Evolutionary conservation across 2,797 vertebrate genomes (phyloP), one percentile per base, ranked within the genome.

Genomic region (Momotus momota): DNA sequence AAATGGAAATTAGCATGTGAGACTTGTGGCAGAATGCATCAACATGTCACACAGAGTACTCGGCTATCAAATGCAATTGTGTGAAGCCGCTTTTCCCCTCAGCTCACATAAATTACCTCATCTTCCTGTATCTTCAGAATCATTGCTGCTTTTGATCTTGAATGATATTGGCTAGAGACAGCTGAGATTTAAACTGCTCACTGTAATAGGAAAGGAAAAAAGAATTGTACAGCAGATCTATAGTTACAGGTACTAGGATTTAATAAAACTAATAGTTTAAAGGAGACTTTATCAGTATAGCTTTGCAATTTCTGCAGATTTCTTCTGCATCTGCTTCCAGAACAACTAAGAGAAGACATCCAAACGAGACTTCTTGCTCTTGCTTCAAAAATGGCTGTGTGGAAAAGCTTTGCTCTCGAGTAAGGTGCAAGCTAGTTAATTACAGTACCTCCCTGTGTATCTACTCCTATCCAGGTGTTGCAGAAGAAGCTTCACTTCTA

Each of bases 71-170:
- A 26, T 15, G 21, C 25, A 17, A 5, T 43, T 41, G 8, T 5
- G n/a, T 27, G 17, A 25, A 61, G 29, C 10, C 79, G 1, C 58
- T 85, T 60, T 33, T 49, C 0, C 26, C 15, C 40, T 55, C 27
- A 3, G 11, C 23, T 89, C 35, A 4, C 17, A 6, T 9, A 8
- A 43, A 18, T 16, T 46, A 41, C 46, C 0, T 0, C 35, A 6
- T 45, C 51, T 20, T 67, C 23, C 27, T 33, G 12, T 27, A 21
- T 27, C 10, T 54, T 55, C 45, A 9, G 4, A 15, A 29, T 46
- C 2, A 29, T 38, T 11, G 41, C 18, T 85, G 21, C 26, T 61
- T 29, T 46, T 69, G 48, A 20, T n/a, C 27, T 55, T 19, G 13
- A n/a, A 21, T n/a, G 31, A 12, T 55, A 31, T 21, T 55, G 29